Base-by-base conservation (phyloP, 2,797 vertebrate genomes). In the Premnoplex brunnescens region DNA sequence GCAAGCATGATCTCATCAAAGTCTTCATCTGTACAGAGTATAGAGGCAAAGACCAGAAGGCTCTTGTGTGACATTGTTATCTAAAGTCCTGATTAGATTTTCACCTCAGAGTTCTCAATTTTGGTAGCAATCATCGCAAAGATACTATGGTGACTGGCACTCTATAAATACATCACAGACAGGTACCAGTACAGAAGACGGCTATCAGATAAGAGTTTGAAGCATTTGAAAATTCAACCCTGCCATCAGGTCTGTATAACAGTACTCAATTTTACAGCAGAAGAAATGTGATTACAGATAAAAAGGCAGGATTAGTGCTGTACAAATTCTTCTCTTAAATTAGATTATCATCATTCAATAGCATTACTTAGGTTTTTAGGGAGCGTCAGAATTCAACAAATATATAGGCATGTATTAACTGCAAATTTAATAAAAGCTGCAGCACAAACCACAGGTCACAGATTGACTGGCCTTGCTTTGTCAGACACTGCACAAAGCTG, bases 51-150 rank as follows among this genome's bases (percentile, higher is more conserved):
- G 93, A 96, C 88, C 91, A 95, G 80, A 82, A 91, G 80, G 88
- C 85, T 94, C 93, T 64, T 76, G 83, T 79, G 93, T 94, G 94
- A 96, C 93, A 96, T 73, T 86, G 96, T 93, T 97, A 96, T 95
- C 96, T 95, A 36, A 95, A 96, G 85, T 71, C 77, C 88, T 95
- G 94, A 97, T 96, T 96, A 96, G 91, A 95, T 96, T 97, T 95
- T 96, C 94, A 94, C 95, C 94, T 91, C 96, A 71, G 89, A 95
- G 96, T 95, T 96, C 96, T 97, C 96, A 96, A 96, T 97, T 96
- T 95, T 96, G 95, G 94, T 91, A 94, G 95, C 91, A 96, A 95
- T 96, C 96, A 95, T 96, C 3, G 1, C 63, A 51, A 79, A 95
- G 93, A 95, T 82, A 96, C 88, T 90, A 67, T 77, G 85, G 85